These are phyloP conservation scores for Synanceia verrucosa DNA, from an alignment of 2,797 vertebrate species.

Conservation along the genomic window DNA sequence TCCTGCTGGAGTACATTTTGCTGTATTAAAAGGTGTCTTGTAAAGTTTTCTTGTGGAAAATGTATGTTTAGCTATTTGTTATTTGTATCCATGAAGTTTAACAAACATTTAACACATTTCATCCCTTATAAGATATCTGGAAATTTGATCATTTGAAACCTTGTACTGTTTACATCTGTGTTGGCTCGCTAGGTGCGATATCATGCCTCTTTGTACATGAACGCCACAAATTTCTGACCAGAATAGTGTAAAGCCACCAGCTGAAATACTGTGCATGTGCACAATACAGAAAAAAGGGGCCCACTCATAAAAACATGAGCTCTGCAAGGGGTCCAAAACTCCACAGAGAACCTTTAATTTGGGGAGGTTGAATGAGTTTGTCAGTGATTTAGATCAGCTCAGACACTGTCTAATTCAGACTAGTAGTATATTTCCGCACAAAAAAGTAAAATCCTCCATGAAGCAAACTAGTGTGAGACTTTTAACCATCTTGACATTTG, in stretches of 20 bases:
- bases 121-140: not conserved
- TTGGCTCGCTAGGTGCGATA: not conserved
- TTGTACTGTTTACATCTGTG: not conserved
- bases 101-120: not conserved
- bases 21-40: not conserved
- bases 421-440: not conserved
- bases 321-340: not conserved
- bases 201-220: not conserved
- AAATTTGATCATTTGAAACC: not conserved
- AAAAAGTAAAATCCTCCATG: not conserved
- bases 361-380: not conserved
- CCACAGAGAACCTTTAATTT: not conserved
- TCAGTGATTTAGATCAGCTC: not conserved
- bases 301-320: not conserved
- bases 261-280: not conserved
- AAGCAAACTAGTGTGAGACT: not conserved
- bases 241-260: not conserved
- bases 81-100: not conserved
- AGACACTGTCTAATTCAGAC: not conserved
- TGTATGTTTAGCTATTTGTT: not conserved
- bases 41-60: slow-evolving; percentile 2
- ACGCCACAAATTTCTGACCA: not conserved
- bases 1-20: not conserved
- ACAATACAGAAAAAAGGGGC: not conserved
- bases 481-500: not conserved